Evolutionary conservation across 1,140 invertebrate species (phyloP).

Genomic region (Neodiprion lecontei): DNA sequence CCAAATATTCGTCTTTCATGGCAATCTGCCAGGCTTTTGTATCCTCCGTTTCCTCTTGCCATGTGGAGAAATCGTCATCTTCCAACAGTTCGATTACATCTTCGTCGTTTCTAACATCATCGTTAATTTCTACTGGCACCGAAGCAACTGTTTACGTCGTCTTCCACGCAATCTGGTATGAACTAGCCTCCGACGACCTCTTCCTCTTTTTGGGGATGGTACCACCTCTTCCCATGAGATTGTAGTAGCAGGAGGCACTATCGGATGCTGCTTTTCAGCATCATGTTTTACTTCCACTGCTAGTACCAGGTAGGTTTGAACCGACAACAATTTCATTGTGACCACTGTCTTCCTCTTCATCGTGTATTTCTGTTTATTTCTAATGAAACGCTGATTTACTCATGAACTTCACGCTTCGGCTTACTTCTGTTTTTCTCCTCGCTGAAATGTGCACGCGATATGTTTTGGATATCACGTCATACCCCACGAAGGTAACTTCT

Average conservation of each 20-base stretch:
- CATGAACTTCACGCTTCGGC: slow-evolving; percentile 15
- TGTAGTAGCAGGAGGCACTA: too few relatives aligned
- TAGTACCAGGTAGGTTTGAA: not conserved
- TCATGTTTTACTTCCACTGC: slow-evolving; percentile 38
- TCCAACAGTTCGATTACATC: not conserved
- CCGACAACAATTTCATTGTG: not conserved
- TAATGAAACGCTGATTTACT: not conserved
- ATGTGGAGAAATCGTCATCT: not conserved
- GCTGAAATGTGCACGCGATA: not conserved
- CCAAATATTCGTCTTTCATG: slow-evolving; percentile 44
- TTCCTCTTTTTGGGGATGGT: not conserved
- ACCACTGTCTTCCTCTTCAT: not conserved
- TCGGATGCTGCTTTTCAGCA: slow-evolving; percentile 40
- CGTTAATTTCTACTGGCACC: too few relatives aligned
- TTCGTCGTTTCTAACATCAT: not conserved
- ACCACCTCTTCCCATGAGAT: not conserved
- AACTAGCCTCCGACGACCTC: not conserved
- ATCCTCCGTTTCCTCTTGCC: not conserved
- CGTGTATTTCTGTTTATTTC: not conserved
- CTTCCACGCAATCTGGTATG: too few relatives aligned
- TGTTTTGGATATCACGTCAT: slow-evolving; percentile 16
- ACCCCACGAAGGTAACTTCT: slow-evolving; percentile 10
- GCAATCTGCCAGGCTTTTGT: not conserved
- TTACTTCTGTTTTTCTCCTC: not conserved
- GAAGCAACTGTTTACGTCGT: not conserved